Evolutionary conservation across 64 coral and sea anemone species (phyloP).

Genomic region (Montipora cactus): DNA sequence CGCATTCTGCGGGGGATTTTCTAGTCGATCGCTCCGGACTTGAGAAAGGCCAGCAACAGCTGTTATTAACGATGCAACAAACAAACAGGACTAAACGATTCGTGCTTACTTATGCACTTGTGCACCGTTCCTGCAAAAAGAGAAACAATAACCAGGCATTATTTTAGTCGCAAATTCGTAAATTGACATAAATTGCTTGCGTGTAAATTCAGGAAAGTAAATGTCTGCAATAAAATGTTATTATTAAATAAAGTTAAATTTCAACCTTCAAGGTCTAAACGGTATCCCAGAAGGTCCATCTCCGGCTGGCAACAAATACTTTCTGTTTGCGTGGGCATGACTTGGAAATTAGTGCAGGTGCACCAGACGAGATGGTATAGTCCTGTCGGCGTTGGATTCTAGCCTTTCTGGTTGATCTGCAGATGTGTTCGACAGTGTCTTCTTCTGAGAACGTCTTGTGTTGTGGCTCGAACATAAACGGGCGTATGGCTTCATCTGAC

Average conservation of each 20-base stretch:
- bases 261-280: background rate
- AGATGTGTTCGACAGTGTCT: background rate
- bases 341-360: background rate
- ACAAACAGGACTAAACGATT: background rate
- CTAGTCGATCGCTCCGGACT: background rate
- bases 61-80: background rate
- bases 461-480: slow-evolving; percentile 10
- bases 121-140: background rate
- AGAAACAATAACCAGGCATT: background rate
- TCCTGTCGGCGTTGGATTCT: background rate
- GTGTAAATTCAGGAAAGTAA: background rate
- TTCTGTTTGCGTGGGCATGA: background rate
- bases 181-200: background rate
- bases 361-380: background rate
- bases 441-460: background rate
- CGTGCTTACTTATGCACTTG: background rate
- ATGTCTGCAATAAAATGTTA: background rate
- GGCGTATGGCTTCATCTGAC: background rate
- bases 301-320: background rate
- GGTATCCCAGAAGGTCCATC: background rate
- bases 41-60: background rate
- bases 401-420: background rate
- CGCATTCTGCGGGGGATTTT: background rate
- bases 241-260: background rate
- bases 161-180: background rate